phyloP scores from a whole-genome alignment of 1,140 invertebrate species.

The Helicoverpa armigera region DNA sequence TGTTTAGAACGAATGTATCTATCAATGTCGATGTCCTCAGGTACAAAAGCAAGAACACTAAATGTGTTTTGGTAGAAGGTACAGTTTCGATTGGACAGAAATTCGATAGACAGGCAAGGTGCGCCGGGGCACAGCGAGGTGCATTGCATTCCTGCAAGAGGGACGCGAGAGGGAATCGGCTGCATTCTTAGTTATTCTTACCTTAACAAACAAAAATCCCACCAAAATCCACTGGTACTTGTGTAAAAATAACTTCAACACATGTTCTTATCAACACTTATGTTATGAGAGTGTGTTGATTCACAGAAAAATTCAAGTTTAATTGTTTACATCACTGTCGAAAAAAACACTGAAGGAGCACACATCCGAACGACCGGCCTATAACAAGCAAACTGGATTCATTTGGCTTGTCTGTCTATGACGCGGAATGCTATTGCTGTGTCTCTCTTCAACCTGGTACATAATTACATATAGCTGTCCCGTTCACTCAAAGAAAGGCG shows the following conservation, averaged over 20 bases:
- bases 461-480: constrained; percentile 57
- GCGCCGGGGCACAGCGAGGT: constrained; percentile 76
- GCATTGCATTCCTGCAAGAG: constrained; percentile 80
- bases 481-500: constrained; percentile 79
- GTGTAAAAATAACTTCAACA: constrained; percentile 63
- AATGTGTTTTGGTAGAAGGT: constrained; percentile 50
- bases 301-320: constrained; percentile 66
- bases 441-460: constrained; percentile 64
- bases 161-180: constrained; percentile 77
- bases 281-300: constrained; percentile 65
- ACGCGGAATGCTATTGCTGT: constrained; percentile 80
- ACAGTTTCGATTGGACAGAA: constrained; percentile 68
- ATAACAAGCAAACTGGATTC: constrained; percentile 83
- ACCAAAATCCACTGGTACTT: constrained; percentile 53
- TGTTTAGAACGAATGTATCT: background rate
- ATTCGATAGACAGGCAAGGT: constrained; percentile 75
- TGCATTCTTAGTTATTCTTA: constrained; percentile 81
- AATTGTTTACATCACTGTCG: constrained; percentile 80
- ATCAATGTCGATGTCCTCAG: background rate
- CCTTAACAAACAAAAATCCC: constrained; percentile 64
- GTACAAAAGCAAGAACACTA: constrained; percentile 26
- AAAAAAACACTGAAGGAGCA: constrained; percentile 61
- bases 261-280: constrained; percentile 67
- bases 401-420: constrained; percentile 71
- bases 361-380: constrained; percentile 74